phyloP scores from a whole-genome alignment of 2,888 invertebrate species.

The Diloba caeruleocephala region DNA sequence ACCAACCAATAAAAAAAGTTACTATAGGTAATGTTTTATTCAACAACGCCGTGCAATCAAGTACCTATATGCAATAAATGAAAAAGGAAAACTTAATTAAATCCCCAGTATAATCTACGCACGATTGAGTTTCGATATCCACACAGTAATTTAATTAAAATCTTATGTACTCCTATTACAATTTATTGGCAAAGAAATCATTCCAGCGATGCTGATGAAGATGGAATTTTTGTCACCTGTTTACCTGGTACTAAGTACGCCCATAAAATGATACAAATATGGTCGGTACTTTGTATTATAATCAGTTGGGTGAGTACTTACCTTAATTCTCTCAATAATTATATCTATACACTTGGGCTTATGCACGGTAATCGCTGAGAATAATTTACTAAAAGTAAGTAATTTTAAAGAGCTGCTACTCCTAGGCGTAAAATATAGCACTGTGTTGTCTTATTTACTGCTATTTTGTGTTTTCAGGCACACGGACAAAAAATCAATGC shows the following conservation, averaged over 20 bases:
- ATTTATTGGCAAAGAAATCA: conserved; percentile 69
- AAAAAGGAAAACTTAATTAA: conserved; percentile 45
- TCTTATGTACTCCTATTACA: conserved; percentile 52
- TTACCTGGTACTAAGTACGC: conserved; percentile 60
- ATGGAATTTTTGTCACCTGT: conserved; percentile 60
- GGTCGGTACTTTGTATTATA: conserved; percentile 63
- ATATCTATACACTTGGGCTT: conserved; percentile 3
- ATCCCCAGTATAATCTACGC: conserved; percentile 55
- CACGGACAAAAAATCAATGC: conserved; percentile 58
- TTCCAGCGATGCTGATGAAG: conserved; percentile 59
- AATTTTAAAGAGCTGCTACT: too few relatives aligned
- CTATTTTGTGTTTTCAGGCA: conserved; percentile 55
- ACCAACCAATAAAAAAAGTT: conserved; percentile 5
- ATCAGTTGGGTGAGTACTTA: conserved; percentile 68
- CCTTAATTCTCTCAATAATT: not conserved
- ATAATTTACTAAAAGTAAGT: too few relatives aligned
- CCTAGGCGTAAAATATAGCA: too few relatives aligned
- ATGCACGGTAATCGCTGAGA: too few relatives aligned
- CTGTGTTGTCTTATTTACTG: not conserved
- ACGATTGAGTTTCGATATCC: conserved; percentile 59
- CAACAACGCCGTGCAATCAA: conserved; percentile 6
- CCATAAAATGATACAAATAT: conserved; percentile 77
- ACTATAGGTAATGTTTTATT: conserved; percentile 4
- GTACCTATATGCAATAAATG: conserved; percentile 14
- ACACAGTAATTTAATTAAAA: conserved; percentile 71